Evolutionary conservation across 2,797 vertebrate species (phyloP), one percentile per base, ranked within the genome.

Genomic region (Selene dorsalis): DNA sequence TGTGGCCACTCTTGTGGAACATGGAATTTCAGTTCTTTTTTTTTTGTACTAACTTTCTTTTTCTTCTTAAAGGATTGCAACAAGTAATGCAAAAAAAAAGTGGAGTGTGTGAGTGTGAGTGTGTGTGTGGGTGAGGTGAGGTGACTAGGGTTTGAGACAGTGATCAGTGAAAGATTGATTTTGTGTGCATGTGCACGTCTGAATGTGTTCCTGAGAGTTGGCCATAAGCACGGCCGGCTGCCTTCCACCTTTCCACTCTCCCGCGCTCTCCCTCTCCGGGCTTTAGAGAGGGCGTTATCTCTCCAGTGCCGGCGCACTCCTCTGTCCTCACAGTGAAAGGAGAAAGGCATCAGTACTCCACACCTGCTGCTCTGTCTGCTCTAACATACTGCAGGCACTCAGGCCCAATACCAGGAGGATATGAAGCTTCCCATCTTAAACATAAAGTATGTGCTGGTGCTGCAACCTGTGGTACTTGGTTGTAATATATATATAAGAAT

Each of bases 1-100:
- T 89, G 87, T 80, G 82, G 79, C 78, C 91, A 91, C 76, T 88
- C 75, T 88, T 77, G 87, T 91, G 92, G 82, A 93, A 93, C 90
- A 77, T 69, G 70, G 82, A 75, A 43, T 88, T 91, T 92, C 87
- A 35, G 14, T 78, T 85, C 64, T 82, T 77, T 67, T 77, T 47
- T 35, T 43, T 45, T 52, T 48, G 52, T 14, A 3, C 56, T 72
- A n/a, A n/a, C n/a, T 76, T 79, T 39, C 55, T 76, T 75, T 80
- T 64, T 81, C 56, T 66, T 71, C 24, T 79, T 53, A 69, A 77
- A 73, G 30, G 64, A 84, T 81, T 77, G 80, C 87, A 88, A 89
- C 85, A 87, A 87, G 79, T 87, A 86, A 69, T 69, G 77, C 75
- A 78, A 57, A 82, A 39, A 24, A 35, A 56, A 8, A 52, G 45